Percentiles rank a stretch among this genome's conserved stretches.
Evolutionary conservation across 2,888 invertebrate species (phyloP).

Genomic region (Tetanocera ferruginea): DNA sequence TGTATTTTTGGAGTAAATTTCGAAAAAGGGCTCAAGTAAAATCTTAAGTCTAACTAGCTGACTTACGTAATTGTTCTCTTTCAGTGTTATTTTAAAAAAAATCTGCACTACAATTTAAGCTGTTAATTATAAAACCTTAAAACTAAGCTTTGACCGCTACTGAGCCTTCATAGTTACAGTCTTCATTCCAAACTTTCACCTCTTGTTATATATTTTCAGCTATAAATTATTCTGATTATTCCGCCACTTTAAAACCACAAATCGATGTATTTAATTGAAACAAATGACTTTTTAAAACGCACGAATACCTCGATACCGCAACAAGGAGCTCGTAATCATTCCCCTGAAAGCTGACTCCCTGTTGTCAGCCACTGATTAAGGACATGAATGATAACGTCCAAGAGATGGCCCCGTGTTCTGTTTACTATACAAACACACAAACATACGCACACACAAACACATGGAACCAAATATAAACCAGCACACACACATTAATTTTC

Average conservation of each 20-base stretch:
- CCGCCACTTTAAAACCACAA: background rate
- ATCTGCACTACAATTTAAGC: too few species aligned
- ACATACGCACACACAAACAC: background rate
- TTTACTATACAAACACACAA: background rate
- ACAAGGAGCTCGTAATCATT: background rate
- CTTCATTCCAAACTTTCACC: too few species aligned
- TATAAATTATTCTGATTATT: too few species aligned
- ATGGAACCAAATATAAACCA: background rate
- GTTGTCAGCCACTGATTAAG: background rate
- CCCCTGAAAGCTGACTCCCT: background rate
- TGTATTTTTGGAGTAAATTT: too few species aligned
- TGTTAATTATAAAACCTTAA: too few species aligned
- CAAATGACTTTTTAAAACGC: slow-evolving; percentile 25
- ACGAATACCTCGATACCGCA: background rate
- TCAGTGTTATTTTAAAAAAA: too few species aligned
- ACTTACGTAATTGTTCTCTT: too few species aligned
- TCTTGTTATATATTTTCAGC: too few species aligned
- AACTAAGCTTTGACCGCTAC: too few species aligned
- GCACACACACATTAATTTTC: slow-evolving; percentile 46
- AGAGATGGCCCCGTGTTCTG: background rate
- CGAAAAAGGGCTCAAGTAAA: too few species aligned
- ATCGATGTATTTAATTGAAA: slow-evolving; percentile 10
- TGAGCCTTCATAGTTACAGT: too few species aligned
- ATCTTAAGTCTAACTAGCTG: too few species aligned
- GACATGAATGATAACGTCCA: background rate